Evolutionary conservation across 2,113 vertebrate species (phyloP).

Genomic region (Chitala chitala): DNA sequence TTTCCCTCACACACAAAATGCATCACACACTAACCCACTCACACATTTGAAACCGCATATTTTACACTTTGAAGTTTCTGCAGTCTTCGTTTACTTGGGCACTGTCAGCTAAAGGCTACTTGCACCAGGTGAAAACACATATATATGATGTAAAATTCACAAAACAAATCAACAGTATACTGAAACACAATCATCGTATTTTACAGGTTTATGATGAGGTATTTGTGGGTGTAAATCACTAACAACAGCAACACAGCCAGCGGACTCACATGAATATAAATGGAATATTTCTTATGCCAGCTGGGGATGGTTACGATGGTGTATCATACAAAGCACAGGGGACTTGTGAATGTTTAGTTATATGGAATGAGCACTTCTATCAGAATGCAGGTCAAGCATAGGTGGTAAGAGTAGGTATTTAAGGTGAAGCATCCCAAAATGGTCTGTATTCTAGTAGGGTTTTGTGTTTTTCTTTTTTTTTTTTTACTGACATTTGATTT

Average conservation of each 20-base stretch:
- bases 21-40: neutral
- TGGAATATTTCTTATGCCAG: neutral
- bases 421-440: neutral
- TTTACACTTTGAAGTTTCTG: slow-evolving; percentile 24
- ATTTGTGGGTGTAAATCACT: slow-evolving; percentile 5
- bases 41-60: slow-evolving; percentile 32
- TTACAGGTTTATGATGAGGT: neutral
- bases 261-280: too few species aligned
- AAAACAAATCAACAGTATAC: neutral
- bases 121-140: slow-evolving; percentile 10
- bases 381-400: too few species aligned
- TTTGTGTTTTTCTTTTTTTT: too few species aligned
- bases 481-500: too few species aligned
- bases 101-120: neutral
- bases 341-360: too few species aligned
- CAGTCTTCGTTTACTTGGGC: slow-evolving; percentile 26
- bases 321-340: neutral
- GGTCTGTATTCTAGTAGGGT: neutral
- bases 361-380: too few species aligned
- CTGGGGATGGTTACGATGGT: neutral
- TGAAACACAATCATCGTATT: neutral
- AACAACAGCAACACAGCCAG: neutral
- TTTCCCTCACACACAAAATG: slow-evolving; percentile 16
- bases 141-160: neutral
- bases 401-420: too few species aligned